A percentile compares a stretch with the other conserved stretches of the same genome.
These are phyloP conservation scores for Perizoma affinitatum DNA, from an alignment of 2,888 invertebrate genomes.

Conservation along the genomic window DNA sequence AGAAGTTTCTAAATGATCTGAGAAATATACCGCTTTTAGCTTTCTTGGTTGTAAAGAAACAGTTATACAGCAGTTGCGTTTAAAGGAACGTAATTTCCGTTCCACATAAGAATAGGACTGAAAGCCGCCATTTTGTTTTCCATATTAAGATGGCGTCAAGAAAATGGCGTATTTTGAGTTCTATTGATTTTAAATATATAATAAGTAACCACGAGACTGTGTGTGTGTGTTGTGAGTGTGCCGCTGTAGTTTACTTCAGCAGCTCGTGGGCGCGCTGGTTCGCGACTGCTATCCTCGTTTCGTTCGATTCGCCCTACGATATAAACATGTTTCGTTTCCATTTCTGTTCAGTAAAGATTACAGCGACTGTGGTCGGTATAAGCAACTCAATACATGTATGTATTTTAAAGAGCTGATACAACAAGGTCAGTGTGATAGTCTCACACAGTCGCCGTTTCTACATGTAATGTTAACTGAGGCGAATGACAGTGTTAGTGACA, in stretches of 20 bases:
- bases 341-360: constrained; percentile 51
- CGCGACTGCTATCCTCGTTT: constrained; percentile 97
- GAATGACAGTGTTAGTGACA: constrained; percentile 69
- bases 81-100: constrained; percentile 12
- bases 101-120: constrained; percentile 8
- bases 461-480: constrained; percentile 58
- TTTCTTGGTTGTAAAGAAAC: constrained; percentile 5
- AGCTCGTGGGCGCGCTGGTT: constrained; percentile 98
- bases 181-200: constrained; percentile 9
- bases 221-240: constrained; percentile 58
- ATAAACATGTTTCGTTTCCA: constrained; percentile 67
- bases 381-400: constrained; percentile 23
- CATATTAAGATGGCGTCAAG: background rate
- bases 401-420: constrained; percentile 30
- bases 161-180: constrained; percentile 11
- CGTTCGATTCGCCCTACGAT: constrained; percentile 92
- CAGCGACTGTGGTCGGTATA: constrained; percentile 54
- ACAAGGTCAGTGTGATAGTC: constrained; percentile 17
- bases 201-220: constrained; percentile 69
- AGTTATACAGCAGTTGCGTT: constrained; percentile 10
- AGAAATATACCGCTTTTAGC: constrained; percentile 2
- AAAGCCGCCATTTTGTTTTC: constrained; percentile 10
- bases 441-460: constrained; percentile 59
- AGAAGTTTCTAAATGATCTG: background rate
- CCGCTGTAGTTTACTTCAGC: constrained; percentile 89